Base-by-base conservation (phyloP, 2,888 invertebrate genomes). In the Pelosia muscerda region DNA sequence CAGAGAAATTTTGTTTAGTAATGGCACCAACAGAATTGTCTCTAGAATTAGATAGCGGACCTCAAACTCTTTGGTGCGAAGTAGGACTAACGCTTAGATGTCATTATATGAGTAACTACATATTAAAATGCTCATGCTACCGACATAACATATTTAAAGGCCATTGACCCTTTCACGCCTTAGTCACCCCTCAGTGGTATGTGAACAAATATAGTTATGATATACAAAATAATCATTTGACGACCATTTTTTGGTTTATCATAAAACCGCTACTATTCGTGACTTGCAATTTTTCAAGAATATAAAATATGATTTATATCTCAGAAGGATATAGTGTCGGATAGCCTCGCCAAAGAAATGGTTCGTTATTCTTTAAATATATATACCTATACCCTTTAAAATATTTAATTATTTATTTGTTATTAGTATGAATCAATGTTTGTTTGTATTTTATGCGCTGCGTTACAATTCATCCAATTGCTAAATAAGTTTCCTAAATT, bases 211-310 rank as follows among this genome's bases (percentile, higher is more conserved):
- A 58, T 31, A 58, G 59, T 22, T 59, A 59, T 34, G 22, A 15
- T 34, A 19, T 42, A 26, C 75, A 69, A 65, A 28, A 55, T 9
- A 4, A 54, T 38, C 8, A n/a, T 19, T 56, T 23, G 19, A n/a
- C 26, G 22, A 22, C 26, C 26, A 23, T 38, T 42, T 57, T 56
- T 56, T 57, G 15, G 23, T 28, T 49, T 49, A 64, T 57, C 42
- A 57, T 23, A n/a, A 25, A 38, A 34, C 28, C 6, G 13, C 59
- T 31, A 49, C 59, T 49, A 57, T 11, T 25, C n/a, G n/a, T 65
- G 65, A 65, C 65, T 65, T 49, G 65, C 65, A 23, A 34, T 34
- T 31, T 34, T 31, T 54, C n/a, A 28, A 8, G 53, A 54, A 59
- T 65, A 63, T 56, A 63, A 68, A 63, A 28, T 53, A 59, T 34